Percentiles rank a stretch among this genome's conserved stretches.
Conservation (phyloP, 2,888 invertebrate species). For the Disparrhopalites patrizii region DNA sequence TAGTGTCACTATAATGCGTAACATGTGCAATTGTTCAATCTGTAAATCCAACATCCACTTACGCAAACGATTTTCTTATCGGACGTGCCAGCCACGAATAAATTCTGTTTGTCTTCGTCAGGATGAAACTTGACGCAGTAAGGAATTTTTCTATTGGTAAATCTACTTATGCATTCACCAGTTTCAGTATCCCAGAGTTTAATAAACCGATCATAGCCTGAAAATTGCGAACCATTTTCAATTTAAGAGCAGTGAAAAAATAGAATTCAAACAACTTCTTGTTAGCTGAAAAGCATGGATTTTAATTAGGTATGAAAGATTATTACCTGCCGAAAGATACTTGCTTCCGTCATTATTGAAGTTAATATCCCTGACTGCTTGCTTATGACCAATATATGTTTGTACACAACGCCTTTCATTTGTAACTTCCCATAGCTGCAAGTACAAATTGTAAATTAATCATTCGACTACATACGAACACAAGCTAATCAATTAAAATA, state of each 20-base stretch:
- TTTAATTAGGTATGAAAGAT: constrained; percentile 32
- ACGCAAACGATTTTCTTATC: constrained; percentile 99
- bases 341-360: constrained; percentile 91
- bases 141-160: constrained; percentile 93
- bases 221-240: constrained; percentile 6
- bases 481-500: constrained; percentile 2
- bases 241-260: too few species aligned
- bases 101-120: constrained; percentile 91
- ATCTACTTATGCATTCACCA: constrained; percentile 77
- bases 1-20: too few species aligned
- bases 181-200: constrained; percentile 99
- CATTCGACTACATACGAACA: background rate
- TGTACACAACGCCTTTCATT: constrained; percentile 86
- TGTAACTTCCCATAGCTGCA: constrained; percentile 94
- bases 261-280: too few species aligned
- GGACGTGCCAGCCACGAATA: constrained; percentile 97
- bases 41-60: too few species aligned
- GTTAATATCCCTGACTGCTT: constrained; percentile 92
- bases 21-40: too few species aligned
- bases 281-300: too few species aligned
- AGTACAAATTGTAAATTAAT: constrained; percentile 10
- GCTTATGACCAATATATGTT: constrained; percentile 93
- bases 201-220: constrained; percentile 89
- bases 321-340: constrained; percentile 86
- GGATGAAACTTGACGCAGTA: constrained; percentile 99